Conservation (phyloP, 2,888 invertebrate species). For the Coenonympha glycerion region DNA sequence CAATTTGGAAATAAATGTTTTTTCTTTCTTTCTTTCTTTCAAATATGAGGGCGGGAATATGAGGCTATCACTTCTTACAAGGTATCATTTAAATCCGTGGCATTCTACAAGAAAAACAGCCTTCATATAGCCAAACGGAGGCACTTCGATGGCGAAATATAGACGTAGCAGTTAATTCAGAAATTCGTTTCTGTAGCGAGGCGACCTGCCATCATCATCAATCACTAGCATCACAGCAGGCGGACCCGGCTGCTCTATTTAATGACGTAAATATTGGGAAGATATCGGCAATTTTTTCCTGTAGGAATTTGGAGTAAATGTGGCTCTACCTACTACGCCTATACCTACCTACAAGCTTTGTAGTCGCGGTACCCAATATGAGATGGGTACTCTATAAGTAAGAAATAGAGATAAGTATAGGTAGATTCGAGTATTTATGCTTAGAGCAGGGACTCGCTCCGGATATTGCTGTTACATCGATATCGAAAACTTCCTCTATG, state of each 20-base stretch:
- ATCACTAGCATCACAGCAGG: conserved; percentile 49
- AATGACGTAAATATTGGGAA: conserved; percentile 32
- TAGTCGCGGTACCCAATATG: too few species aligned
- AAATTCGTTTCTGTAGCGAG: conserved; percentile 41
- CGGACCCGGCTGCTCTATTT: conserved; percentile 48
- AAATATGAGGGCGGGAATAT: too few species aligned
- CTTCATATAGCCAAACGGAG: neutral
- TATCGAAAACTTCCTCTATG: too few species aligned
- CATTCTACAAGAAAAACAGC: neutral
- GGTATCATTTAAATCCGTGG: neutral
- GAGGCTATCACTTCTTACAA: too few species aligned
- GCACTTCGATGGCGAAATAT: neutral
- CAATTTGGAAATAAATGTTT: too few species aligned
- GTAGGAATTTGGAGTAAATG: neutral
- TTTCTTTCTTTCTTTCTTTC: too few species aligned
- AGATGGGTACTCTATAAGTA: too few species aligned
- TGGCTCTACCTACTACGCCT: neutral
- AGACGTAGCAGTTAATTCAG: conserved; percentile 35
- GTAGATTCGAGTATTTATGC: too few species aligned
- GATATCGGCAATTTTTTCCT: conserved; percentile 20
- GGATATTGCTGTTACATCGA: too few species aligned
- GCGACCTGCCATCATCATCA: conserved; percentile 55
- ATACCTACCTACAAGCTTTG: too few species aligned
- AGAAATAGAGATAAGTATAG: too few species aligned
- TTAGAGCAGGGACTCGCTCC: too few species aligned